Percentiles rank a stretch among this genome's conserved stretches.
Evolutionary conservation across 2,113 vertebrate species (phyloP).

Genomic region (Syrrhaptes paradoxus): DNA sequence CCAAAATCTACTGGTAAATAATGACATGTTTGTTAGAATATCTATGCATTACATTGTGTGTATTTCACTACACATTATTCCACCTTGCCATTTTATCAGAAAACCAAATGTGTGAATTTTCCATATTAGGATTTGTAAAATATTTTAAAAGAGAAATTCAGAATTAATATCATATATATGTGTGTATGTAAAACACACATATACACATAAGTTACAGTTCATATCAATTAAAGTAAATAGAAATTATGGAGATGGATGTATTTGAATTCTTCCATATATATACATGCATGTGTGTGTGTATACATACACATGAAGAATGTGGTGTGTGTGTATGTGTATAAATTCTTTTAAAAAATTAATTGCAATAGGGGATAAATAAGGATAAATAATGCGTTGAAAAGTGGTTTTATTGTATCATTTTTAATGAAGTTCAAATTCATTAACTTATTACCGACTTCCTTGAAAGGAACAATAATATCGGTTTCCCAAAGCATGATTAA

Average conservation of each 20-base stretch:
- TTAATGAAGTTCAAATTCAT: not conserved
- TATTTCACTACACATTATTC: not conserved
- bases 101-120: not conserved
- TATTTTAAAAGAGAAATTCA: not conserved
- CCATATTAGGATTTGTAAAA: not conserved
- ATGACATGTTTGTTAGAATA: not conserved
- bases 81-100: not conserved
- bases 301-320: not conserved
- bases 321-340: not conserved
- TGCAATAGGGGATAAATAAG: not conserved
- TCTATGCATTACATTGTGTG: not conserved
- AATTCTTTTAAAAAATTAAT: not conserved
- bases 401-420: not conserved
- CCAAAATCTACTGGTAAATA: not conserved
- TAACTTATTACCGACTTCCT: not conserved
- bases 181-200: not conserved
- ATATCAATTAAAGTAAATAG: not conserved
- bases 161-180: not conserved
- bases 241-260: not conserved
- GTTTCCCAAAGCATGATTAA: not conserved
- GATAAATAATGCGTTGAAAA: not conserved
- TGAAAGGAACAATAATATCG: not conserved
- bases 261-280: not conserved
- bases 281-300: rapidly evolving
- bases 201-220: not conserved